Conservation (phyloP, 2,888 invertebrate species). For the Bibio marci region DNA sequence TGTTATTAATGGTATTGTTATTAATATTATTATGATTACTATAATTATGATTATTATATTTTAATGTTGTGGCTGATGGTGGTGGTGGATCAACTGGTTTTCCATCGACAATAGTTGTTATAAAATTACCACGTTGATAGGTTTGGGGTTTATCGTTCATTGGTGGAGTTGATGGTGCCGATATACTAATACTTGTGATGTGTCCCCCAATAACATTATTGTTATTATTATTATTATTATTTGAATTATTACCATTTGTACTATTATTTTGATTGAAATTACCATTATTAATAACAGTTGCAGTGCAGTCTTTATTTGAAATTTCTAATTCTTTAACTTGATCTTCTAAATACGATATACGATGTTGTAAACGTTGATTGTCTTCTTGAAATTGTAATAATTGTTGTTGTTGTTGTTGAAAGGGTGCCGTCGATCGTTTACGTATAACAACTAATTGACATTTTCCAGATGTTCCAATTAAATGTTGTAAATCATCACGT, state of each 20-base stretch:
- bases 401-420: slow-evolving; percentile 23
- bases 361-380: slow-evolving; percentile 68
- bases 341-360: slow-evolving; percentile 79
- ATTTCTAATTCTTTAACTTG: slow-evolving; percentile 50
- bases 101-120: slow-evolving; percentile 49
- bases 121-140: slow-evolving; percentile 65
- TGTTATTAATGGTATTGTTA: no score
- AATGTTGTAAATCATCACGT: slow-evolving; percentile 52
- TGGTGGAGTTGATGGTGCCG: slow-evolving; percentile 33
- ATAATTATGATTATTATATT: not conserved
- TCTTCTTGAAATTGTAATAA: slow-evolving; percentile 41
- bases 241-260: not conserved
- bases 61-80: not conserved
- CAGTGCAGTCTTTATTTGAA: slow-evolving; percentile 16
- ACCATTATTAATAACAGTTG: not conserved
- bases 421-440: slow-evolving; percentile 19
- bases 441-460: slow-evolving; percentile 26
- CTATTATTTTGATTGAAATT: not conserved
- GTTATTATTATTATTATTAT: slow-evolving; percentile 1
- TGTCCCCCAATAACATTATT: slow-evolving; percentile 31
- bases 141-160: slow-evolving; percentile 37
- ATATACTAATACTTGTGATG: slow-evolving; percentile 54
- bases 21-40: no score
- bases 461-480: slow-evolving; percentile 33
- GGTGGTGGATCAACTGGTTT: slow-evolving; percentile 20